Base-by-base conservation (phyloP, 1,140 invertebrate genomes). In the Protaetia brevitarsis region DNA sequence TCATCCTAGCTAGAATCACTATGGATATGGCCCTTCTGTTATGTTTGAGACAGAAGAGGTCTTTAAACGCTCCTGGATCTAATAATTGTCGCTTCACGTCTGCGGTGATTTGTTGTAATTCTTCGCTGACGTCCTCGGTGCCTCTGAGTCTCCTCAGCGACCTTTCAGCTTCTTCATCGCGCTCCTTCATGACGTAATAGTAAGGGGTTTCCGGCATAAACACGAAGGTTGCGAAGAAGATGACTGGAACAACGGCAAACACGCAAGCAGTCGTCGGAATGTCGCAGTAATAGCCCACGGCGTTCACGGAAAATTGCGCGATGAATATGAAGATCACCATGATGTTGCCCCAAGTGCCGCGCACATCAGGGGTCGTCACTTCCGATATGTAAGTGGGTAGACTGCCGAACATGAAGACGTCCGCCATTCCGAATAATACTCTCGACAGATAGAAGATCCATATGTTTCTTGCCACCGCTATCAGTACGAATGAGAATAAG, bases 191-290 rank as follows among this genome's bases (percentile, higher is more conserved):
- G 0, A 85, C 79, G 21, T 86, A 80, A 69, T 86, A 93, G 67
- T 92, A 87, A 0, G 92, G 91, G 6, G 90, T 91, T 78, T 94
- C 92, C 0, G 91, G 90, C 81, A 92, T 86, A 69, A 84, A 86
- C 34, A 81, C 80, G 74, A 90, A 62, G 2, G 41, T 8, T 2
- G 57, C n/a, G 21, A 66, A 63, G 23, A 30, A 27, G 0, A 63
- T 28, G 2, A 66, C 8, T 0, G 88, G 82, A 26, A 87, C 76
- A 0, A 81, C 71, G 23, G 86, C 79, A 68, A 84, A 84, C 51
- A 88, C 82, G 11, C 80, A 79, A 1, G 85, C 84, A 10, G 86
- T 82, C 0, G 83, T 79, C 19, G 83, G 78, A 58, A 85, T 84
- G n/a, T 82, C 83, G 1, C 85, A 81, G 63, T 83, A 84, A 1